Conservation (phyloP, 1,140 invertebrate genomes). For the Chelonus insularis region DNA sequence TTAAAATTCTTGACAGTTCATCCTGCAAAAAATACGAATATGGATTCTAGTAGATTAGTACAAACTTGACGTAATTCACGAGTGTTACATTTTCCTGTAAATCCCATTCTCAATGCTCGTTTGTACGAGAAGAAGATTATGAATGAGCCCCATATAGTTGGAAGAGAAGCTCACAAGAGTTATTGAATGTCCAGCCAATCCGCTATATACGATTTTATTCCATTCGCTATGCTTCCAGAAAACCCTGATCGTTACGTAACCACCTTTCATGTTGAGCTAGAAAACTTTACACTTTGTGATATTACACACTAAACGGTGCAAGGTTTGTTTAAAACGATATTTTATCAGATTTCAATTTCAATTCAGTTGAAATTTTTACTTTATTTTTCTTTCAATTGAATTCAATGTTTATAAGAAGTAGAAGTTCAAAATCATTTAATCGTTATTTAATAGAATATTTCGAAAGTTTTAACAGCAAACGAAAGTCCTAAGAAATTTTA, state of each 20-base stretch:
- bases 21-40: constrained; percentile 12
- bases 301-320: no score
- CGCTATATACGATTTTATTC: constrained; percentile 31
- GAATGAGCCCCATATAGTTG: background rate
- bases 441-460: no score
- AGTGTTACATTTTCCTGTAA: constrained; percentile 27
- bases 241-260: background rate
- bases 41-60: constrained; percentile 18
- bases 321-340: no score
- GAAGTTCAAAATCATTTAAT: no score
- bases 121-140: constrained; percentile 32
- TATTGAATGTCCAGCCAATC: constrained; percentile 35
- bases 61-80: constrained; percentile 26
- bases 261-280: background rate
- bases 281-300: no score
- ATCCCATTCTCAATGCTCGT: constrained; percentile 31
- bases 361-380: no score
- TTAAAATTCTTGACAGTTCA: background rate
- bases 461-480: no score
- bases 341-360: no score
- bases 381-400: no score
- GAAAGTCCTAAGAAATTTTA: constrained; percentile 12
- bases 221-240: constrained; percentile 26
- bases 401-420: no score
- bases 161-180: constrained; percentile 14